phyloP scores from a whole-genome alignment of 1,140 invertebrate species.

The Chelonus insularis region DNA sequence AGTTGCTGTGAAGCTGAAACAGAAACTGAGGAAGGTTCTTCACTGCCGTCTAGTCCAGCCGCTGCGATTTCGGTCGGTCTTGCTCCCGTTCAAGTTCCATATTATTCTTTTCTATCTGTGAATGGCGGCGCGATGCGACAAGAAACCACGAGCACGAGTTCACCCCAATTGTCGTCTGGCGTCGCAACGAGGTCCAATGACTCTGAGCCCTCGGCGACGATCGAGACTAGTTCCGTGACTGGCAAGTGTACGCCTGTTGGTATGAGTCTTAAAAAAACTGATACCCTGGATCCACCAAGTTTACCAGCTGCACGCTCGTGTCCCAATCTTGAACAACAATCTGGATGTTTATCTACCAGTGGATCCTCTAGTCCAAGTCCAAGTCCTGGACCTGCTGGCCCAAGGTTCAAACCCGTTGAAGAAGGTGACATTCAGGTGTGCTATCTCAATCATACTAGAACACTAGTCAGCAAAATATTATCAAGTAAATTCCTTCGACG shows the following conservation, averaged over 20 bases:
- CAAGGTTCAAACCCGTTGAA: constrained; percentile 74
- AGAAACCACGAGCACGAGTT: constrained; percentile 55
- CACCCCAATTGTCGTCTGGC: constrained; percentile 44
- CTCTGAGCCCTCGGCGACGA: constrained; percentile 43
- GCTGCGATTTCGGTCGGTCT: constrained; percentile 41
- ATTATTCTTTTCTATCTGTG: constrained; percentile 54
- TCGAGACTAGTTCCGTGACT: constrained; percentile 41
- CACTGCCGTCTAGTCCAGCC: constrained; percentile 50
- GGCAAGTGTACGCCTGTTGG: constrained; percentile 48
- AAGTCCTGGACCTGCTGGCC: constrained; percentile 63
- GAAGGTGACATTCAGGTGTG: constrained; percentile 80
- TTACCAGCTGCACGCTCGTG: constrained; percentile 60
- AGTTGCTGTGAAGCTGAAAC: constrained; percentile 39
- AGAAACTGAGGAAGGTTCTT: constrained; percentile 50
- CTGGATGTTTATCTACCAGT: constrained; percentile 45
- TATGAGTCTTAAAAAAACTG: constrained; percentile 49
- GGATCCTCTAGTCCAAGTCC: constrained; percentile 55
- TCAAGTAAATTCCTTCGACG: constrained; percentile 78
- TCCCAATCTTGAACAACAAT: constrained; percentile 54
- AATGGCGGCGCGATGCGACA: constrained; percentile 51
- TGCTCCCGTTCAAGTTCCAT: constrained; percentile 34
- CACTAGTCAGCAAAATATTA: constrained; percentile 80
- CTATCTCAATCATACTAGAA: constrained; percentile 77
- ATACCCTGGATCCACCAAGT: constrained; percentile 50
- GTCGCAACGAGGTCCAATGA: constrained; percentile 37